Percentiles rank a stretch among this genome's conserved stretches.
These are phyloP conservation scores for Montipora foliosa DNA, from an alignment of 64 coral and sea anemone species.

Conservation along the genomic window DNA sequence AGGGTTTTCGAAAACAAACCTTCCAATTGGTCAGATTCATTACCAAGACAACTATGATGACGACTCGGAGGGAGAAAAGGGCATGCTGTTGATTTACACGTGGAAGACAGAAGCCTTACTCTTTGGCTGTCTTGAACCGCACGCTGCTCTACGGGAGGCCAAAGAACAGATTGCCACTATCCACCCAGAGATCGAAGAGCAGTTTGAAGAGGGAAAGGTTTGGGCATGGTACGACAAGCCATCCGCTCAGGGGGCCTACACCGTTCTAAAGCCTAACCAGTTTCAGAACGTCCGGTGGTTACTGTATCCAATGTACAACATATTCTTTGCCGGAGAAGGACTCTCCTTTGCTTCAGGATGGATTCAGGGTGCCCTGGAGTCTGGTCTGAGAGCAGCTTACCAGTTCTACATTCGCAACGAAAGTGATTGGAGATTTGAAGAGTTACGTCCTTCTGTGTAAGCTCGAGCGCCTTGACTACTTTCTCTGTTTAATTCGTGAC, in stretches of 20 bases:
- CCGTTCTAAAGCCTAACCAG: conserved; percentile 14
- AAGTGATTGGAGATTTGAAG: background rate
- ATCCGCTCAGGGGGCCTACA: conserved; percentile 22
- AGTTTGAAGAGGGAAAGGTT: conserved; percentile 40
- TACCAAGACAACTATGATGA: conserved; percentile 10
- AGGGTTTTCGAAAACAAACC: conserved; percentile 70
- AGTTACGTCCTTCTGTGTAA: no score
- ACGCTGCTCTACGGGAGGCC: background rate
- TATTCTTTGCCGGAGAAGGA: conserved; percentile 53
- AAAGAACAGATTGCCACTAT: conserved; percentile 48
- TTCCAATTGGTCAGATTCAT: conserved; percentile 68
- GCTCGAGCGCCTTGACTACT: no score
- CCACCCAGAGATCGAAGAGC: conserved; percentile 37
- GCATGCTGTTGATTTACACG: conserved; percentile 61
- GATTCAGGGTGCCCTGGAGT: conserved; percentile 74
- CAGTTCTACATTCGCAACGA: conserved; percentile 55
- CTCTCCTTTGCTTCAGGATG: conserved; percentile 53
- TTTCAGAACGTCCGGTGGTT: background rate
- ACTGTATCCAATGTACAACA: conserved; percentile 12
- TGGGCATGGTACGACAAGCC: conserved; percentile 56
- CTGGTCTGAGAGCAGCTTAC: conserved; percentile 49
- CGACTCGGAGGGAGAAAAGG: background rate
- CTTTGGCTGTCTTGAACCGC: conserved; percentile 44
- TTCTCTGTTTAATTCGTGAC: no score
- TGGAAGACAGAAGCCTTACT: conserved; percentile 61